Conservation (phyloP, 2,113 vertebrate genomes). For the Tenrec ecaudatus region DNA sequence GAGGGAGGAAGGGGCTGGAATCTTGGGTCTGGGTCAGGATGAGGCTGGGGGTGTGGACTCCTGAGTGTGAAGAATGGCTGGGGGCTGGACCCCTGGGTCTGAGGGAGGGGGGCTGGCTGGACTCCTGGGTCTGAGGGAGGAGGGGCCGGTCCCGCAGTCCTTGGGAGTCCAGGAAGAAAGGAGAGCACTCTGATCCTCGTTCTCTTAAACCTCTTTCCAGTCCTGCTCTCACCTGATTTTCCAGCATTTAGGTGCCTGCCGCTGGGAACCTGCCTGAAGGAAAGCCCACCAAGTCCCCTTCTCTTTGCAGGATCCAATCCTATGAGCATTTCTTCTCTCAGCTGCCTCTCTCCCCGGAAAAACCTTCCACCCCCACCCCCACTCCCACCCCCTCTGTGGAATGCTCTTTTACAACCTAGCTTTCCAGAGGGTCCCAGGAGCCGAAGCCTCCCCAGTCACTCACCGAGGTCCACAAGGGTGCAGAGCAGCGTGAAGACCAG, state of each 20-base stretch:
- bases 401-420: background rate
- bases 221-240: background rate
- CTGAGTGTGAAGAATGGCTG: too few species aligned
- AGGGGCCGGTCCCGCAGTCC: background rate
- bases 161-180: slow-evolving; percentile 7
- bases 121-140: background rate
- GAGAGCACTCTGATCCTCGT: background rate
- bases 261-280: background rate
- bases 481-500: slow-evolving; percentile 57
- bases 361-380: background rate
- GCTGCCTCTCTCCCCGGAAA: background rate
- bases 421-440: background rate
- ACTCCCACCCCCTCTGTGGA: background rate
- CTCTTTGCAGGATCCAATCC: background rate
- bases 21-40: background rate
- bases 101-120: background rate
- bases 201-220: background rate
- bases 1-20: background rate
- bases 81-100: too few species aligned
- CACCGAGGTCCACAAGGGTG: slow-evolving; percentile 63
- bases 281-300: background rate
- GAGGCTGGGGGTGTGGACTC: background rate
- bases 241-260: background rate
- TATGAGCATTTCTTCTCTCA: background rate
- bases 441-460: slow-evolving; percentile 45